Evolutionary conservation across 2,888 invertebrate genomes (phyloP).

Genomic region (Itoplectis maculator): DNA sequence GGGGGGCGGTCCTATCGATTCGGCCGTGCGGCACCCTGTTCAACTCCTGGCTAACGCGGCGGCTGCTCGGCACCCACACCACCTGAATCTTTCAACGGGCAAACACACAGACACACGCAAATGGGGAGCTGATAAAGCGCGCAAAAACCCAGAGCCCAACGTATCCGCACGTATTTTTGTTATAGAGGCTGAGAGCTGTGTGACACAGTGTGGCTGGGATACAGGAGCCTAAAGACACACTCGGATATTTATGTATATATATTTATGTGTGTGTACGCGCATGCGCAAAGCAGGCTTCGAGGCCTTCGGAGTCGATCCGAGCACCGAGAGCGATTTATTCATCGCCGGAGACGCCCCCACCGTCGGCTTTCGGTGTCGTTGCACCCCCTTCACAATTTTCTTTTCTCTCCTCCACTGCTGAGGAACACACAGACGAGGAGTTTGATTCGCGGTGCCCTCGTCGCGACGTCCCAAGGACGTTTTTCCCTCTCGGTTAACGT

Average conservation of each 20-base stretch:
- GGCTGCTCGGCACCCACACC: conserved; percentile 3
- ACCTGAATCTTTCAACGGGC: conserved; percentile 1
- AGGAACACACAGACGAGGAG: not conserved
- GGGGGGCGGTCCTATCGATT: conserved; percentile 82
- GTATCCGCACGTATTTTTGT: conserved; percentile 53
- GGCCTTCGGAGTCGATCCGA: conserved; percentile 43
- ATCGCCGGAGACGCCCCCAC: not conserved
- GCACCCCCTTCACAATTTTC: conserved; percentile 33
- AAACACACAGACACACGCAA: no score
- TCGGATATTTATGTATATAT: not conserved
- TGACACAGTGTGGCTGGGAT: conserved; percentile 56
- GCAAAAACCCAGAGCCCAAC: conserved; percentile 17
- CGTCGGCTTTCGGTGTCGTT: conserved; percentile 32
- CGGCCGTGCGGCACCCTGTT: conserved; percentile 69
- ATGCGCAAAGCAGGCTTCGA: not conserved
- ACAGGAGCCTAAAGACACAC: conserved; percentile 16
- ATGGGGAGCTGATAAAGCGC: no score
- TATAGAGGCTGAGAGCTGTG: conserved; percentile 29
- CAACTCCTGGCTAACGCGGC: conserved; percentile 46
- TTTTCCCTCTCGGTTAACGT: conserved; percentile 53
- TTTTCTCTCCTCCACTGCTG: conserved; percentile 42
- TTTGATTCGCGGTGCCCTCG: conserved; percentile 1
- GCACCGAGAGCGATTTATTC: conserved; percentile 55
- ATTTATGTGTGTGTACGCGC: not conserved
- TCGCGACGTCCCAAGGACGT: conserved; percentile 53